Conservation (phyloP, 2,113 vertebrate genomes). For the Nycticebus coucang region DNA sequence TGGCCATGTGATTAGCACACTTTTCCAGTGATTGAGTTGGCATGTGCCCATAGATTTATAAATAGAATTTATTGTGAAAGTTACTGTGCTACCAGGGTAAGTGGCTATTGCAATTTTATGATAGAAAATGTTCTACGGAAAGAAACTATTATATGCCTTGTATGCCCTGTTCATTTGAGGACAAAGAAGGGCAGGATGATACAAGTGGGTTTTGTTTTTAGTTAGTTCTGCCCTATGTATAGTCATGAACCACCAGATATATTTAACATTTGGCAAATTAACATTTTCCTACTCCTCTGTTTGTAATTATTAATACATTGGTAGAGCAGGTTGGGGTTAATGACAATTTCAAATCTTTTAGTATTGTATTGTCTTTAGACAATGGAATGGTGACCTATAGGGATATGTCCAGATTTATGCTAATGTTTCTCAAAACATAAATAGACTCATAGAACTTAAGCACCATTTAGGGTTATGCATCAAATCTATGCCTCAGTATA, state of each 20-base stretch:
- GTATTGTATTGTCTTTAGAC: neutral
- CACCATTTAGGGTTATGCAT: neutral
- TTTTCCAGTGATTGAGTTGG: constrained; percentile 74
- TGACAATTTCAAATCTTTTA: neutral
- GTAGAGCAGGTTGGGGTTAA: neutral
- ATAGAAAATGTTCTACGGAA: constrained; percentile 69
- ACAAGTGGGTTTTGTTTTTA: constrained; percentile 59
- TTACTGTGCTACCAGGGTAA: constrained; percentile 62
- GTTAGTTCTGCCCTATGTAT: neutral
- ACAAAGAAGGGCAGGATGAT: constrained; percentile 41
- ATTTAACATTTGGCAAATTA: constrained; percentile 41
- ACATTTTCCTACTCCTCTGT: neutral
- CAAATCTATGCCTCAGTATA: neutral
- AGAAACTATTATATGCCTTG: constrained; percentile 63
- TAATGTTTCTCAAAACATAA: neutral
- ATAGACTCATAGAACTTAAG: neutral
- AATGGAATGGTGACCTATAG: neutral
- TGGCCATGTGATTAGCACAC: constrained; percentile 68
- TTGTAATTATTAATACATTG: constrained; percentile 4
- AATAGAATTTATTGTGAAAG: constrained; percentile 77
- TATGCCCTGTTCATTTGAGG: constrained; percentile 47
- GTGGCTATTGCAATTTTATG: constrained; percentile 67
- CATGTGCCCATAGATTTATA: constrained; percentile 70
- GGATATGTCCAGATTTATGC: constrained; percentile 1
- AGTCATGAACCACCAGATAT: neutral